Evolutionary conservation across 1,140 invertebrate genomes (phyloP).

Genomic region (Drosophila albomicans): DNA sequence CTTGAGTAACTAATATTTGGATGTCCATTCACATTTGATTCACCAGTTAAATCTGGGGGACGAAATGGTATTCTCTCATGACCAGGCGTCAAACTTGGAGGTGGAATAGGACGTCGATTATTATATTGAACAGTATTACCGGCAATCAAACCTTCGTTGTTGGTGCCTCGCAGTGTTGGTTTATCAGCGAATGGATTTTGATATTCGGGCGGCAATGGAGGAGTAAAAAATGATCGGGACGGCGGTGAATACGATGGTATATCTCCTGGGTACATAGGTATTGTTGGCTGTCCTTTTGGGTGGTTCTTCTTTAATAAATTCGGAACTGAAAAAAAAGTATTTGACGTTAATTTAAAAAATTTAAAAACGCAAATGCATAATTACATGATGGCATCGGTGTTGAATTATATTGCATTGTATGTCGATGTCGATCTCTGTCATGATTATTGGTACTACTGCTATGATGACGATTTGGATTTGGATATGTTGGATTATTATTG

Average conservation of each 20-base stretch:
- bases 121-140: conserved; percentile 86
- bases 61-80: conserved; percentile 92
- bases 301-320: conserved; percentile 85
- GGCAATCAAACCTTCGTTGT: conserved; percentile 82
- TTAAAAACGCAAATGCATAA: conserved; percentile 24
- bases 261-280: conserved; percentile 87
- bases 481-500: conserved; percentile 89
- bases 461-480: conserved; percentile 87
- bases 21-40: conserved; percentile 2
- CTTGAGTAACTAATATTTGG: conserved; percentile 31
- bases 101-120: conserved; percentile 90
- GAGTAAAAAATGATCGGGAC: conserved; percentile 91
- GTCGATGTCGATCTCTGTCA: conserved; percentile 76
- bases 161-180: conserved; percentile 91
- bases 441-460: conserved; percentile 70
- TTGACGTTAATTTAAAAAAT: neutral
- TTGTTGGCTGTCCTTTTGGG: conserved; percentile 80
- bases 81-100: conserved; percentile 90
- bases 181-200: conserved; percentile 93
- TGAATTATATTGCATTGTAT: conserved; percentile 68
- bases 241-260: conserved; percentile 93
- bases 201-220: conserved; percentile 91
- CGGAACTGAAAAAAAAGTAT: conserved; percentile 53
- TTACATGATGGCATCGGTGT: conserved; percentile 85
- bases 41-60: conserved; percentile 85